Evolutionary conservation across 2,888 invertebrate genomes (phyloP), one percentile per base, ranked within the genome.

Genomic region (Lapara coniferarum): DNA sequence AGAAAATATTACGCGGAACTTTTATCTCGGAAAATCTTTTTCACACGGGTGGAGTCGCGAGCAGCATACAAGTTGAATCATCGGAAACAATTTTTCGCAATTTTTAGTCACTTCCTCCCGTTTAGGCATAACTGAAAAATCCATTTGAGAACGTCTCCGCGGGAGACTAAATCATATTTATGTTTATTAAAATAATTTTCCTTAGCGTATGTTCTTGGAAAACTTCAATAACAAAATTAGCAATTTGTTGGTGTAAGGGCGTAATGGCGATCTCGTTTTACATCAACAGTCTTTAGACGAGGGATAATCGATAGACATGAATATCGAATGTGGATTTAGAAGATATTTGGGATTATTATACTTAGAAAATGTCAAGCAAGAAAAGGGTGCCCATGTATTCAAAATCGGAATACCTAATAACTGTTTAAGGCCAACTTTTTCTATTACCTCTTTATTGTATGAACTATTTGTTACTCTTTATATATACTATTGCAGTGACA

Each of bases 131-230:
- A 59, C 59, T 59, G 63, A 46, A 49, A 49, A 63, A 63, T 63
- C 49, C 63, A 63, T 63, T 63, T 63, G 46, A 10, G 63, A 49
- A 46, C 13, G 49, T 49, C 63, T 63, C 63, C 10, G 63, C 12
- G 49, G 63, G 63, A 63, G 63, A 63, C 49, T 49, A 49, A 19
- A 63, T 63, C 46, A 49, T 63, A 63, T 49, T 63, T 63, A 63
- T 49, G 63, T 49, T 63, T 63, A 63, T 63, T 63, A 63, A 63
- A 63, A 63, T 63, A 49, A 19, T 63, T 57, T 63, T 49, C 13
- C 46, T 49, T 12, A 63, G 12, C 12, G 5, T 63, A 19, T 19
- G 16, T 19, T 19, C 46, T 58, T 49, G 13, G 13, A 19, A 12
- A 12, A 49, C 49, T 63, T 63, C 30, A 30, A 30, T 57, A n/a